Evolutionary conservation across 1,140 invertebrate species (phyloP), one percentile per base, ranked within the genome.

Genomic region (Drosophila sturtevanti): DNA sequence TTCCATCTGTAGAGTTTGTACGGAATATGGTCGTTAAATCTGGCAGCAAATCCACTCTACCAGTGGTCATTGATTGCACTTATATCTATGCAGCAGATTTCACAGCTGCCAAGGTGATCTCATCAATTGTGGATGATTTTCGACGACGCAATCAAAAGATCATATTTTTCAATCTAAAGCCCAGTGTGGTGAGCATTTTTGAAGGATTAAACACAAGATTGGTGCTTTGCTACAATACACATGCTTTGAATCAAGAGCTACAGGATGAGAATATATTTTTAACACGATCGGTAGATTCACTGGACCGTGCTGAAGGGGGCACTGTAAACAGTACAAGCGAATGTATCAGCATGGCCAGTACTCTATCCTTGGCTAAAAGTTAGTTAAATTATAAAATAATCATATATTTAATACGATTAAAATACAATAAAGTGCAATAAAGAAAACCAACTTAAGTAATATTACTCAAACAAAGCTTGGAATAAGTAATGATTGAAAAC

Each of bases 1-100:
- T 98, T 92, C 97, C 97, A 1, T 97, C 96, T 0, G 96, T 97
- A 41, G 97, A 98, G 90, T 97, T 97, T 92, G 94, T 98, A 21
- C 93, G 96, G 58, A 95, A 95, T 72, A 93, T 96, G 44, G 95
- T 98, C 5, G 95, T 95, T 4, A 97, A 97, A 91, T 95, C 95
- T 77, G 95, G 95, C 56, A 93, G 93, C 4, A 93, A 94, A 63
- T 93, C 93, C 65, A 93, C 92, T 4, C 92, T 95, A 12, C 96
- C 96, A 2, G 95, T 97, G 5, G 96, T 97, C n/a, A 94, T 97
- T 34, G 96, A 97, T 86, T 97, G 96, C 92, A 95, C 95, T 9
- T 95, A 97, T 90, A 96, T 97, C 72, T 96, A 96, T 90, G 95
- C 95, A 41, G 96, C 96, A 4, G 96, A 97, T 90, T 97, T 94